Base-by-base conservation (phyloP, 2,113 vertebrate species). In the Psammodynastes pulverulentus region DNA sequence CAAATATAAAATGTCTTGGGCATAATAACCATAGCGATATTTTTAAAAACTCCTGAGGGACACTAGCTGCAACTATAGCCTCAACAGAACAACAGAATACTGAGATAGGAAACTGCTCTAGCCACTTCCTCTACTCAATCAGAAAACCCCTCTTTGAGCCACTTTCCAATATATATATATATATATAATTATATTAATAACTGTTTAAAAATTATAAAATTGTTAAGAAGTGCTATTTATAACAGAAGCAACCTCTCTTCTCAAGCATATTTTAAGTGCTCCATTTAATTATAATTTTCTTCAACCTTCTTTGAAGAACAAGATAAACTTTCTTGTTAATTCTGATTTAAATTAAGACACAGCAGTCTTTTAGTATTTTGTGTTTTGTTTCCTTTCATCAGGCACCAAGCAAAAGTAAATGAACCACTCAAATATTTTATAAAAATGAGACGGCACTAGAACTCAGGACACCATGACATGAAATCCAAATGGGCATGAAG, bases 171-270 rank as follows among this genome's bases (percentile, higher is more conserved):
- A 56, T 48, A 21, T 45, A 4, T 10, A 79, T 89, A 56, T 19
- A n/a, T n/a, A n/a, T n/a, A n/a, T n/a, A n/a, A n/a, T n/a, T n/a
- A n/a, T n/a, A n/a, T n/a, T n/a, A 84, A 89, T 56, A 48, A 23
- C 86, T 89, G 39, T 46, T 53, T 53, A 87, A 91, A 91, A 92
- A 85, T 88, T 90, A 67, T 51, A 24, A 51, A 51, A 51, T 34
- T 86, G 19, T 19, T 19, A 72, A 7, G 4, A 3, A 46, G 24
- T 34, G 34, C 46, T 39, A 91, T 91, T 54, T 39, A 91, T 85
- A 90, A 85, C 34, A 92, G 23, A 90, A 86, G 43, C 2, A 49
- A 6, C 26, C 19, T 45, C 8, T 86, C 89, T 86, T 85, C 43
- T 72, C 67, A 85, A 54, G 3, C 17, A 29, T 67, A 72, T 91